Base-by-base conservation (phyloP, 2,113 vertebrate species). In the Phrynocephalus versicolor region DNA sequence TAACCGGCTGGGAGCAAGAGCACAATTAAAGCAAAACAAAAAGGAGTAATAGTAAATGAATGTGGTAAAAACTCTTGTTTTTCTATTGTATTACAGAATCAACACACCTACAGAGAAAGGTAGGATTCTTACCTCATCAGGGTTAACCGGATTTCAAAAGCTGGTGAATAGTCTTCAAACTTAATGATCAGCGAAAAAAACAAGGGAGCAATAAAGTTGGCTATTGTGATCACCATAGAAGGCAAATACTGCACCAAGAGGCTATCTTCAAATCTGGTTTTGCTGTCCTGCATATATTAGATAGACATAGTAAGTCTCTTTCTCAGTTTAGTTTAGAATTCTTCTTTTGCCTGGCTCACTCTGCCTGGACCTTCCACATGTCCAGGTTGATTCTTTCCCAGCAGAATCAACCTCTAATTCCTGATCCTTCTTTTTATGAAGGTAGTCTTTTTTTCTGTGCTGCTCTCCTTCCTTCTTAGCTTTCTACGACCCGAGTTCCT, bases 141-240 rank as follows among this genome's bases (percentile, higher is more conserved):
- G 1, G 97, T 99, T 92, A 99, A 95, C 55, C 95, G 97, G 90
- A 99, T 98, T 95, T 99, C 99, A 87, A 98, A 99, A 79, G 97
- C 97, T 2, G 98, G 98, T 0, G 97, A 97, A 88, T 99, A 99
- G 89, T 99, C 98, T 94, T 99, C 99, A 37, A 92, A 97, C 90
- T 60, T 90, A 87, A 99, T 98, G 93, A 99, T 97, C 71, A 95
- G 23, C 3, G 96, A 96, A 92, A 99, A 99, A 81, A 98, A 95
- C 39, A 96, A 82, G 0, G 98, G 98, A 8, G 96, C 97, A 82
- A 98, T 91, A 90, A 98, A 98, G 94, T 99, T 99, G 85, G 97
- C 98, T 92, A 97, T 3, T 0, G 98, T 99, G 94, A 99, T 99
- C 67, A 99, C 98, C 0, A 99, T 97, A 10, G 99, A 99, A 18